These are phyloP conservation scores for Paralvinella palmiformis DNA, from an alignment of 1,140 invertebrate species.

Conservation along the genomic window DNA sequence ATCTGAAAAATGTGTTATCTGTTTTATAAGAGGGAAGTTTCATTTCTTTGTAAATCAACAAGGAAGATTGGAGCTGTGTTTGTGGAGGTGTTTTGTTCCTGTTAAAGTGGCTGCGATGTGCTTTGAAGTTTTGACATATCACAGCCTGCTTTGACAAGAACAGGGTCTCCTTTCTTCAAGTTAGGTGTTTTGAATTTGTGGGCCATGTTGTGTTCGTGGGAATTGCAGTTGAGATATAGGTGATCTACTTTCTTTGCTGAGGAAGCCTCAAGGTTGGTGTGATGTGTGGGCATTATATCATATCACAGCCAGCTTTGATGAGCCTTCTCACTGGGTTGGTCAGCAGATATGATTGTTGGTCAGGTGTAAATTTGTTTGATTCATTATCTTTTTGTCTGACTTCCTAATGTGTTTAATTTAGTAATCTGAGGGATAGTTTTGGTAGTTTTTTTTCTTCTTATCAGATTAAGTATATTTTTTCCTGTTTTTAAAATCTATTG, in stretches of 20 bases:
- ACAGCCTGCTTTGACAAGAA: constrained; percentile 27
- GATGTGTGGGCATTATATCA: constrained; percentile 24
- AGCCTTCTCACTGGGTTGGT: no score
- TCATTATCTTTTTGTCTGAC: no score
- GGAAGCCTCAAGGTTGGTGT: constrained; percentile 26
- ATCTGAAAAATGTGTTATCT: no score
- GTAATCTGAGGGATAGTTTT: no score
- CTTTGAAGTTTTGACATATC: constrained; percentile 19
- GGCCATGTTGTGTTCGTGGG: not conserved
- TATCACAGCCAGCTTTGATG: constrained; percentile 36
- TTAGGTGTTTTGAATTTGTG: not conserved
- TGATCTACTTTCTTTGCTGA: constrained; percentile 8
- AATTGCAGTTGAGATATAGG: not conserved
- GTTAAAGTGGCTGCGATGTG: constrained; percentile 42
- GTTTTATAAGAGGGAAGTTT: no score
- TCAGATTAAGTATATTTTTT: no score
- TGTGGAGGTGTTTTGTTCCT: constrained; percentile 12
- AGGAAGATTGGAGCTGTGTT: no score
- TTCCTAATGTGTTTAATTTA: no score
- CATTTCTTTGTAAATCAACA: not conserved
- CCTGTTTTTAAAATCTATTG: no score
- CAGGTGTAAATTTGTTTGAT: no score
- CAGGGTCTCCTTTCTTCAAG: not conserved
- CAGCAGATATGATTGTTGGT: no score
- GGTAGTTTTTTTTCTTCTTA: no score